A percentile compares a stretch with the other conserved stretches of the same genome.
These are phyloP conservation scores for Ammodytes marinus DNA, from an alignment of 2,113 vertebrate species.

Conservation along the genomic window DNA sequence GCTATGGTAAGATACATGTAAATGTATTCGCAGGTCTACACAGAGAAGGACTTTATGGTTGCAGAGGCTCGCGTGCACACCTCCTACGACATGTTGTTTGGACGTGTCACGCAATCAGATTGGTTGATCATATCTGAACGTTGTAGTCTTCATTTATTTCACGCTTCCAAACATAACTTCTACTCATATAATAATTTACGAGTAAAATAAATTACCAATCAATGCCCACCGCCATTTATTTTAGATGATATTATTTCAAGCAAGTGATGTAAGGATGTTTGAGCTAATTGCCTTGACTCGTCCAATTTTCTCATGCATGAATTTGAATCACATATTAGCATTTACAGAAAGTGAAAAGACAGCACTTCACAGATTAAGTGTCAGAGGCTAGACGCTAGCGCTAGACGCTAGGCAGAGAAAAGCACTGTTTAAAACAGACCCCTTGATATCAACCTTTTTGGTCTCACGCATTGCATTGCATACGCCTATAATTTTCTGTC, in stretches of 20 bases:
- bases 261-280: not conserved
- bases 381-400: not conserved
- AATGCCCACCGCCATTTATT: not conserved
- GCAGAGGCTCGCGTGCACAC: not conserved
- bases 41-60: not conserved
- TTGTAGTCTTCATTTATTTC: not conserved
- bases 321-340: not conserved
- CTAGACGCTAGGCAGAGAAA: not conserved
- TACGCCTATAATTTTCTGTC: slow-evolving; percentile 43
- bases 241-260: not conserved
- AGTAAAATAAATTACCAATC: slow-evolving; percentile 1
- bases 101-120: not conserved
- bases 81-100: not conserved
- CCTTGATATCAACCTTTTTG: slow-evolving; percentile 41
- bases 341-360: not conserved
- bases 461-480: slow-evolving; percentile 8
- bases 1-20: not conserved
- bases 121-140: too few relatives aligned
- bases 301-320: slow-evolving; percentile 5
- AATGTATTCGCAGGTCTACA: not conserved
- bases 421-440: slow-evolving; percentile 19
- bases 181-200: not conserved
- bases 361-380: not conserved
- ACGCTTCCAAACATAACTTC: not conserved
- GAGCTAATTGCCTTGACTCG: not conserved